Percentiles rank a stretch among this genome's conserved stretches.
phyloP scores from a whole-genome alignment of 2,797 vertebrate genomes.

The Sebastes cheni region DNA sequence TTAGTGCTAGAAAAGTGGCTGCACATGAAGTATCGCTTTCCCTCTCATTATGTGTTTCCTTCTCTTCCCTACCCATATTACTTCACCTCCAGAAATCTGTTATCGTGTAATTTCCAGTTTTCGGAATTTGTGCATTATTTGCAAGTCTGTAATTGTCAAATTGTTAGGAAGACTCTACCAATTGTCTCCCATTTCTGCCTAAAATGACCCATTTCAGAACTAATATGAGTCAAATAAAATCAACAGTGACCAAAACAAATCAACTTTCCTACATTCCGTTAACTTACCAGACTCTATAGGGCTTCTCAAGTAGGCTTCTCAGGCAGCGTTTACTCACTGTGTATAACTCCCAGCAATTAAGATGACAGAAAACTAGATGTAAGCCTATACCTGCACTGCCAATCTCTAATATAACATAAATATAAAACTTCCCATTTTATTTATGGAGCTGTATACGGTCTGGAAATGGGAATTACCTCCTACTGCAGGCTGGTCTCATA shows the following conservation, averaged over 20 bases:
- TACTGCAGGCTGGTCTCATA: accelerated
- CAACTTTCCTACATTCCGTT: neutral
- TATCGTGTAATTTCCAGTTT: neutral
- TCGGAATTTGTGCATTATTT: neutral
- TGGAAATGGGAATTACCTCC: neutral
- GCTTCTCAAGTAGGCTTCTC: neutral
- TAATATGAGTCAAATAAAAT: neutral
- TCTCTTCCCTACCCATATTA: neutral
- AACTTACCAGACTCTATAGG: neutral
- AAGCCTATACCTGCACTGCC: neutral
- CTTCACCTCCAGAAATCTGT: neutral
- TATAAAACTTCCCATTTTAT: neutral
- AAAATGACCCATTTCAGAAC: neutral
- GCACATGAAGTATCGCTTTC: neutral
- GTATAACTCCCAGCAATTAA: neutral
- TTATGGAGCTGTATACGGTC: neutral
- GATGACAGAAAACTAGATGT: neutral
- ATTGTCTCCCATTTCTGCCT: neutral
- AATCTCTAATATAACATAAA: neutral
- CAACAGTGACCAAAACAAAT: neutral
- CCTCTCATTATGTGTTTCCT: neutral
- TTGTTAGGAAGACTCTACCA: neutral
- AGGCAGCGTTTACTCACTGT: neutral
- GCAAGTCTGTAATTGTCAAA: neutral
- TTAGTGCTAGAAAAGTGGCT: neutral